phyloP scores from a whole-genome alignment of 2,888 invertebrate genomes.

The Scelioninae gen. 2 region DNA sequence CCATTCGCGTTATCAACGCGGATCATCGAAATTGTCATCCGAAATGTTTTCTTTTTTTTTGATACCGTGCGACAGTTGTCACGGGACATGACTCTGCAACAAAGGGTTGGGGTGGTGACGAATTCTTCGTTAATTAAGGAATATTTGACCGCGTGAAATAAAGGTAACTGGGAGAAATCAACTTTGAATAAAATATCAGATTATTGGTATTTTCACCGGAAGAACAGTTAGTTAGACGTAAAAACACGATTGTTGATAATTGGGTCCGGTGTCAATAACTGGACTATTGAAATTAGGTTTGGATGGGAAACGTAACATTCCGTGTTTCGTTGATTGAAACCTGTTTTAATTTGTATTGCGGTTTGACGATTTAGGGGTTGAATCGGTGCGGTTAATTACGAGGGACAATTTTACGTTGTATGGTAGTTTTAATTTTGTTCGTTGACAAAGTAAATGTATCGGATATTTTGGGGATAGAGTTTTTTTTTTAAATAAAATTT shows the following conservation, averaged over 20 bases:
- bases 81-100: neutral
- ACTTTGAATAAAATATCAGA: neutral
- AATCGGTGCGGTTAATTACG: no score
- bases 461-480: no score
- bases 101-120: neutral
- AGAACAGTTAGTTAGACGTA: conserved; percentile 6
- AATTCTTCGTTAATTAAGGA: conserved; percentile 17
- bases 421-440: no score
- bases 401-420: no score
- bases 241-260: conserved; percentile 5
- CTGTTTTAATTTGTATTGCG: neutral
- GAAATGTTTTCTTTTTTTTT: neutral
- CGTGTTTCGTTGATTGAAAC: conserved; percentile 15
- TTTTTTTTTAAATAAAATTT: no score
- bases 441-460: no score
- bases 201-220: neutral
- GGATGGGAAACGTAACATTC: conserved; percentile 12
- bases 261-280: conserved; percentile 18
- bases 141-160: neutral
- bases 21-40: conserved; percentile 31
- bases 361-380: no score
- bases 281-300: conserved; percentile 17
- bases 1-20: conserved; percentile 24
- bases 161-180: neutral
- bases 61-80: conserved; percentile 1